Conservation (phyloP, 1,140 invertebrate species). For the Heliothis virescens region DNA sequence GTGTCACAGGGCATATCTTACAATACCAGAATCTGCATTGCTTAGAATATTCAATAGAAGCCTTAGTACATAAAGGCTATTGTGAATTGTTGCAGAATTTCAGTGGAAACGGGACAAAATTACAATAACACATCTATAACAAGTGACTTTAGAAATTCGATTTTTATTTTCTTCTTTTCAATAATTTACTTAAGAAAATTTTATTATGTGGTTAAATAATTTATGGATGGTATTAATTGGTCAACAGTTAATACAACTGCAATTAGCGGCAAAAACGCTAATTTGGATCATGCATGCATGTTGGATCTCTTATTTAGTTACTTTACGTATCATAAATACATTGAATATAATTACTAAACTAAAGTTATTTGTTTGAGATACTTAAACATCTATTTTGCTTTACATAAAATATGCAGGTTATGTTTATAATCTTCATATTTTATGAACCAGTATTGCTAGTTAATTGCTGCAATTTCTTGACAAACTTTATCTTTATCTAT, state of each 20-base stretch:
- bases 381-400: slow-evolving; percentile 11
- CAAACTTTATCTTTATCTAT: background rate
- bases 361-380: slow-evolving; percentile 22
- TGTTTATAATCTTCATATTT: slow-evolving; percentile 33
- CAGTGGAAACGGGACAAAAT: no score
- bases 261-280: background rate
- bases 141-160: no score
- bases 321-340: background rate
- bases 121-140: no score
- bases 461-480: slow-evolving; percentile 23
- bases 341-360: slow-evolving; percentile 13
- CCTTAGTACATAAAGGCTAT: background rate
- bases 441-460: slow-evolving; percentile 15
- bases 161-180: no score
- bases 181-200: no score
- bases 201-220: no score
- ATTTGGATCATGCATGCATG: no score
- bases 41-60: slow-evolving; percentile 17
- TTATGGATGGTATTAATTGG: background rate
- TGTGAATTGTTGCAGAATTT: background rate
- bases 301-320: background rate
- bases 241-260: background rate
- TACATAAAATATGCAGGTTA: slow-evolving; percentile 23
- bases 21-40: slow-evolving; percentile 12
- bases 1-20: slow-evolving; percentile 4